A percentile compares a stretch with the other conserved stretches of the same genome.
phyloP scores from a whole-genome alignment of 2,797 vertebrate species.

The Crenichthys baileyi region DNA sequence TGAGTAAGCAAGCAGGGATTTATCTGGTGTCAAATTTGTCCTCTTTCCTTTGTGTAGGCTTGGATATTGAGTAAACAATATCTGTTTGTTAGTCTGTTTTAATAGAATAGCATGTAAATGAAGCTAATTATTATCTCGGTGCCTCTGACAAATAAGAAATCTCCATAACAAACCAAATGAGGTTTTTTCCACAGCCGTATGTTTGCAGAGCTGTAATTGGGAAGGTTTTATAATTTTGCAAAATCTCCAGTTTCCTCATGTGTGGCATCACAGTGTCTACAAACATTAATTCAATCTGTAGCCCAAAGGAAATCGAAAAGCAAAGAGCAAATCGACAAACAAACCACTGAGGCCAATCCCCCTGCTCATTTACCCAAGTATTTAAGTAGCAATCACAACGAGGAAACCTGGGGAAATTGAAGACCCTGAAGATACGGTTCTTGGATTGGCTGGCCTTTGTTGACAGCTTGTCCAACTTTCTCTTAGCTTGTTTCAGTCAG shows the following conservation, averaged over 20 bases:
- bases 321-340: slow-evolving; percentile 84
- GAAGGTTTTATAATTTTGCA: slow-evolving; percentile 76
- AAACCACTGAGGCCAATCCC: slow-evolving; percentile 77
- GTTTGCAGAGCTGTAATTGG: slow-evolving; percentile 83
- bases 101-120: slow-evolving; percentile 75
- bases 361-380: slow-evolving; percentile 80
- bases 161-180: slow-evolving; percentile 56
- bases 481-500: slow-evolving; percentile 34
- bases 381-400: slow-evolving; percentile 82
- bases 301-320: slow-evolving; percentile 84
- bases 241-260: slow-evolving; percentile 79
- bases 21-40: slow-evolving; percentile 48
- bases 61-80: slow-evolving; percentile 64
- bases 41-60: slow-evolving; percentile 38
- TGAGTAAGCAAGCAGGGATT: slow-evolving; percentile 55
- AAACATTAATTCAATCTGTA: slow-evolving; percentile 85
- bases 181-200: slow-evolving; percentile 26
- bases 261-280: slow-evolving; percentile 80
- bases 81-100: slow-evolving; percentile 72
- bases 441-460: slow-evolving; percentile 56
- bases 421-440: slow-evolving; percentile 66
- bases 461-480: slow-evolving; percentile 44
- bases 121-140: slow-evolving; percentile 74
- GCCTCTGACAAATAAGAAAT: slow-evolving; percentile 68
- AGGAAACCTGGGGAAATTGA: slow-evolving; percentile 74